Percentiles rank a stretch among this genome's conserved stretches.
These are phyloP conservation scores for Apamea epomidion DNA, from an alignment of 2,888 invertebrate species.

Conservation along the genomic window DNA sequence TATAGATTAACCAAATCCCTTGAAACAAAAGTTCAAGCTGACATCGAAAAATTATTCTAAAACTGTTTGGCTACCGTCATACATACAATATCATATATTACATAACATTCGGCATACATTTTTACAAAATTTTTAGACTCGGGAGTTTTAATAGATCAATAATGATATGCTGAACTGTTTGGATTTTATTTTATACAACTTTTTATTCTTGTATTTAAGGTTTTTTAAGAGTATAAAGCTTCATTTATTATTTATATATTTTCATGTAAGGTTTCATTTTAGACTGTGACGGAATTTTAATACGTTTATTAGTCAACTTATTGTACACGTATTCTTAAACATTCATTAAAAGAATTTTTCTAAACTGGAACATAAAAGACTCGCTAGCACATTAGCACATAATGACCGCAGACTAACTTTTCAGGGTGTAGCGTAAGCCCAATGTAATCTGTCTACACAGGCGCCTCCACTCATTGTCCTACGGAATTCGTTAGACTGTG, in stretches of 20 bases:
- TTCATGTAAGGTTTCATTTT: too few relatives aligned
- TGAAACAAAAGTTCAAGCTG: background rate
- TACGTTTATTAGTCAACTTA: background rate
- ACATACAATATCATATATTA: too few relatives aligned
- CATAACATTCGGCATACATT: background rate
- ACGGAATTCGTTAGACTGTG: constrained; percentile 70
- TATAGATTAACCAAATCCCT: too few relatives aligned
- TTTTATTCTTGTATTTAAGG: too few relatives aligned
- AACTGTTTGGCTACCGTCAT: background rate
- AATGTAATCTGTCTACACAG: constrained; percentile 42
- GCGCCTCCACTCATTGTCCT: constrained; percentile 67
- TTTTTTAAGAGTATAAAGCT: too few relatives aligned
- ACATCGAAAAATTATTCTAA: background rate
- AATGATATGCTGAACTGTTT: too few relatives aligned
- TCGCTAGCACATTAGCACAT: background rate
- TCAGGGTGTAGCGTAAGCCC: constrained; percentile 19
- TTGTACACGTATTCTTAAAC: background rate
- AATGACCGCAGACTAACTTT: constrained; percentile 4
- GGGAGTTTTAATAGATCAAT: too few relatives aligned
- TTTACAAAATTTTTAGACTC: too few relatives aligned
- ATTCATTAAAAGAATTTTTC: background rate
- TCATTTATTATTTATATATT: too few relatives aligned
- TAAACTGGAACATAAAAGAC: background rate
- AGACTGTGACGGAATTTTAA: background rate
- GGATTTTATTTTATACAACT: too few relatives aligned